These are phyloP conservation scores for Stratiomys singularior DNA, from an alignment of 2,888 invertebrate species.

Conservation along the genomic window DNA sequence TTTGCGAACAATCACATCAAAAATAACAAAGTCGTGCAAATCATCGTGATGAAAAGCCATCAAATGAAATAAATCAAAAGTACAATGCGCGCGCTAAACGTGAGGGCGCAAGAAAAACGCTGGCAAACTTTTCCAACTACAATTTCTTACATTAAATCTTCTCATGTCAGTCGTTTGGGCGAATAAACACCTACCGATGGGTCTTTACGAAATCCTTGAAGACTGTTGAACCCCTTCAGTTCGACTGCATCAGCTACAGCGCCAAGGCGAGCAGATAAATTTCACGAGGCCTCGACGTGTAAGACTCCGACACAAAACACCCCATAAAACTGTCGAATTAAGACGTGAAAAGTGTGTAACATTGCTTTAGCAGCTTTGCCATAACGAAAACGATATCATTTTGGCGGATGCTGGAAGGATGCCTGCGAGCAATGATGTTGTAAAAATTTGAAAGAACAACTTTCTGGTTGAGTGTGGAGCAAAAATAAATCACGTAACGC, in stretches of 20 bases:
- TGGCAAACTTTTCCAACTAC: slow-evolving; percentile 13
- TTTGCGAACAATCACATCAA: background rate
- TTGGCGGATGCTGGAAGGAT: background rate
- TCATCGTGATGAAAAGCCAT: slow-evolving; percentile 12
- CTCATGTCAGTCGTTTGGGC: slow-evolving; percentile 25
- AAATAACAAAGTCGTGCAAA: background rate
- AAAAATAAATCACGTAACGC: slow-evolving; percentile 37
- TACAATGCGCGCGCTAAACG: background rate
- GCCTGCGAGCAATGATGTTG: slow-evolving; percentile 29
- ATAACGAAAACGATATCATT: slow-evolving; percentile 28
- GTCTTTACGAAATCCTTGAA: background rate
- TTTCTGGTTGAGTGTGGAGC: slow-evolving; percentile 18
- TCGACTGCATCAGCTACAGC: background rate
- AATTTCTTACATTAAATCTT: slow-evolving; percentile 21
- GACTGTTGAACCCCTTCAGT: slow-evolving; percentile 1
- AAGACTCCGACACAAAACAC: slow-evolving; percentile 40
- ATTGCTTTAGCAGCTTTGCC: slow-evolving; percentile 3
- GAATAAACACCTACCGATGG: slow-evolving; percentile 12
- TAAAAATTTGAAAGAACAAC: slow-evolving; percentile 42
- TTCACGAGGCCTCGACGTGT: slow-evolving; percentile 17
- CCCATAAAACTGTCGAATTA: slow-evolving; percentile 46
- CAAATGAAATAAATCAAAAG: slow-evolving; percentile 31
- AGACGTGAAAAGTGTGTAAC: slow-evolving; percentile 44
- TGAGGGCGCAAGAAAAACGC: slow-evolving; percentile 9
- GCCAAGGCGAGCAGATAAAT: slow-evolving; percentile 2